phyloP scores from a whole-genome alignment of 1,140 invertebrate genomes.

The Drosophila oshimai region DNA sequence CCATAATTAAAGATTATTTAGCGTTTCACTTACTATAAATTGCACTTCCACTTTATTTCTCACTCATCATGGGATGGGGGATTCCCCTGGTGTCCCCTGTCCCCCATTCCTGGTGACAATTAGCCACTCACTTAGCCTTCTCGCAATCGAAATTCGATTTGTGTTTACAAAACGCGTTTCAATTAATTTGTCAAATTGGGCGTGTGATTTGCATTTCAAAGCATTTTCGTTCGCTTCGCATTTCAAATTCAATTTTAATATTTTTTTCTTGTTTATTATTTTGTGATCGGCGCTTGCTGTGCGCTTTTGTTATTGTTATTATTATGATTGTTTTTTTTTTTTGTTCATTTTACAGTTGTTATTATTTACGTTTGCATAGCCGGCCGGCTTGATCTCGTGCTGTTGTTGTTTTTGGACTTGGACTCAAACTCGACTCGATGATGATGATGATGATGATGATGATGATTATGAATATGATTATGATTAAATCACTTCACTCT shows the following conservation, averaged over 20 bases:
- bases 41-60: not conserved
- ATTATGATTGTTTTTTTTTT: constrained; percentile 4
- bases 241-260: too few relatives aligned
- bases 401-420: constrained; percentile 2
- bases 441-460: not conserved
- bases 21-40: not conserved
- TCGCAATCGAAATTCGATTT: constrained; percentile 22
- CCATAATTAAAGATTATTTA: not conserved
- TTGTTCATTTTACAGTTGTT: constrained; percentile 19
- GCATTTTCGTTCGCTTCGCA: too few relatives aligned
- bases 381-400: constrained; percentile 6
- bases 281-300: constrained; percentile 5
- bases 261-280: constrained; percentile 28
- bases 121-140: not conserved
- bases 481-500: too few relatives aligned
- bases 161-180: constrained; percentile 44
- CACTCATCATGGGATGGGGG: not conserved
- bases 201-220: constrained; percentile 43
- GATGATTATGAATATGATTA: not conserved
- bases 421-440: too few relatives aligned
- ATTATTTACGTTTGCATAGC: constrained; percentile 25
- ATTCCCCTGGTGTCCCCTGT: too few relatives aligned
- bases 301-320: constrained; percentile 16
- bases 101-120: constrained; percentile 1
- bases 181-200: constrained; percentile 53